phyloP scores from a whole-genome alignment of 2,888 invertebrate species.

The Melikaiella ostensackeni region DNA sequence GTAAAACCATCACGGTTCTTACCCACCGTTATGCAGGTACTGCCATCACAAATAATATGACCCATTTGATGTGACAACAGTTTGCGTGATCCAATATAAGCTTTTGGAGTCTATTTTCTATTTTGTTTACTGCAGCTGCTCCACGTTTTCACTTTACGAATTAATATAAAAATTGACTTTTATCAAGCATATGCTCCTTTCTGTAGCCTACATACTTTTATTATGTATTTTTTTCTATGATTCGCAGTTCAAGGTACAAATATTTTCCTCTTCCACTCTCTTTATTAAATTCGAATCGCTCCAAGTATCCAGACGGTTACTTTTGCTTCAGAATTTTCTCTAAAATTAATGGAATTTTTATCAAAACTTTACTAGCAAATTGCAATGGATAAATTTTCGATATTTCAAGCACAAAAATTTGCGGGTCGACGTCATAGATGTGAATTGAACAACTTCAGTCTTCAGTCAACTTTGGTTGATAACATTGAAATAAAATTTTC shows the following conservation, averaged over 20 bases:
- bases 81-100: slow-evolving; percentile 32
- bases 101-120: slow-evolving; percentile 17
- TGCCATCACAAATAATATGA: background rate
- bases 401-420: no score
- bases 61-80: slow-evolving; percentile 26
- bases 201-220: background rate
- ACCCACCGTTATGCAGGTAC: background rate
- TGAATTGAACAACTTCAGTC: no score
- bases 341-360: no score
- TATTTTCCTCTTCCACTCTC: background rate
- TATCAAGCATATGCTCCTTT: background rate
- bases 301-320: no score
- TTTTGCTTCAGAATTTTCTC: no score
- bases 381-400: no score
- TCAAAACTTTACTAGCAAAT: no score
- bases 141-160: background rate
- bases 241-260: background rate
- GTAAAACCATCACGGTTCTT: slow-evolving; percentile 34
- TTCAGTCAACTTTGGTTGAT: no score
- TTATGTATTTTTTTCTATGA: background rate
- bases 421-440: no score
- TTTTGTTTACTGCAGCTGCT: background rate
- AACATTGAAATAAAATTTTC: no score
- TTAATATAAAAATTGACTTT: no score
- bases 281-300: background rate